Evolutionary conservation across 2,888 invertebrate genomes (phyloP).

Genomic region (Leptopilina drosophilae): DNA sequence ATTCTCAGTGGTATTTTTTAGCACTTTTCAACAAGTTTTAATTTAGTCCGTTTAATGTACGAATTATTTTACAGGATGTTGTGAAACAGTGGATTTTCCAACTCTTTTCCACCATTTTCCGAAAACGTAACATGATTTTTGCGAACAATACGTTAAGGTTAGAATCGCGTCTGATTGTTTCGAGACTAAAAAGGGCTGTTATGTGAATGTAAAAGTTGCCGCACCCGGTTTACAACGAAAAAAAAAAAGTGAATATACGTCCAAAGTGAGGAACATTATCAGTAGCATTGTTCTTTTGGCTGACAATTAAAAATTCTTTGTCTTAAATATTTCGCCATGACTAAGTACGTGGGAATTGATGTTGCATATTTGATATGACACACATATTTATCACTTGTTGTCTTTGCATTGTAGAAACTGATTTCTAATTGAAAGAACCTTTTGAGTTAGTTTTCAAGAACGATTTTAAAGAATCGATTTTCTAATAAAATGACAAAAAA

Average conservation of each 20-base stretch:
- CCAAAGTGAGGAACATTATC: conserved; percentile 47
- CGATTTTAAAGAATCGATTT: neutral
- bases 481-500: neutral
- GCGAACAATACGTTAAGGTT: conserved; percentile 2
- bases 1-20: too few relatives aligned
- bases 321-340: conserved; percentile 46
- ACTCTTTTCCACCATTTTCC: neutral
- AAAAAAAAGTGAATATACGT: conserved; percentile 47
- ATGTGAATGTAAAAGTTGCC: conserved; percentile 51
- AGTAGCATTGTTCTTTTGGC: conserved; percentile 58
- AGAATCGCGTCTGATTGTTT: neutral
- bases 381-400: neutral
- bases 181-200: conserved; percentile 28
- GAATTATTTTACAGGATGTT: neutral
- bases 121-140: conserved; percentile 7
- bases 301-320: conserved; percentile 55
- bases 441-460: too few relatives aligned
- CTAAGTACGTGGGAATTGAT: conserved; percentile 1
- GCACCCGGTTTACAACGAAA: conserved; percentile 46
- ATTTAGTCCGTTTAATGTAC: too few relatives aligned
- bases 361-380: neutral
- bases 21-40: too few relatives aligned
- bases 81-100: neutral
- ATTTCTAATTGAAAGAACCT: too few relatives aligned
- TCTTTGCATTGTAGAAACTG: too few relatives aligned